Percentiles rank a stretch among this genome's conserved stretches.
Evolutionary conservation across 2,113 vertebrate genomes (phyloP).

Genomic region (Poeciliopsis prolifica): DNA sequence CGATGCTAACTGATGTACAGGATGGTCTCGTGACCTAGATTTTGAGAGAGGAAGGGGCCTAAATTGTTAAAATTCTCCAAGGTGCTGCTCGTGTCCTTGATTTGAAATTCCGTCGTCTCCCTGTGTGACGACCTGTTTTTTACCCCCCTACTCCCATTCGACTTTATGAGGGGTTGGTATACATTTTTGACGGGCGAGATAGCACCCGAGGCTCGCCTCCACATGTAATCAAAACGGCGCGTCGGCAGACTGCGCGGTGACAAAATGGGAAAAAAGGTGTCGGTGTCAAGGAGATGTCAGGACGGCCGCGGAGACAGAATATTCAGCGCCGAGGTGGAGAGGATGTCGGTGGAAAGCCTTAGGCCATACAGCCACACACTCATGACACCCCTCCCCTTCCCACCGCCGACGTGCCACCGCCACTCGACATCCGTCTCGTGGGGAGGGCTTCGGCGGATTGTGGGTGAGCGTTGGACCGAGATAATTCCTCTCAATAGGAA

Average conservation of each 20-base stretch:
- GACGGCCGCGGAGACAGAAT: constrained; percentile 43
- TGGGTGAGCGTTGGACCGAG: constrained; percentile 68
- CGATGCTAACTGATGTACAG: constrained; percentile 47
- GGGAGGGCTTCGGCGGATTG: constrained; percentile 54
- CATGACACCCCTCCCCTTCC: constrained; percentile 23
- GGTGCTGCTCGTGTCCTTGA: constrained; percentile 72
- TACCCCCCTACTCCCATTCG: not conserved
- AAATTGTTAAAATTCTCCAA: constrained; percentile 66
- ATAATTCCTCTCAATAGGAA: constrained; percentile 67
- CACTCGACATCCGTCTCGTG: constrained; percentile 62
- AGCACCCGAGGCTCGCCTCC: constrained; percentile 11
- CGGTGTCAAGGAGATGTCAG: constrained; percentile 61
- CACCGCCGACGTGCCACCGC: constrained; percentile 32
- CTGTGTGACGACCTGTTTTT: constrained; percentile 26
- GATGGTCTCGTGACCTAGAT: constrained; percentile 65
- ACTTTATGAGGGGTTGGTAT: constrained; percentile 27
- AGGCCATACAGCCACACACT: constrained; percentile 50
- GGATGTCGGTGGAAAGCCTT: constrained; percentile 22
- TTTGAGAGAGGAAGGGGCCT: constrained; percentile 33
- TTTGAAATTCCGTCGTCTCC: constrained; percentile 54
- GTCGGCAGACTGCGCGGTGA: constrained; percentile 3
- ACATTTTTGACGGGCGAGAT: constrained; percentile 13
- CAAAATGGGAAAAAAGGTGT: constrained; percentile 66
- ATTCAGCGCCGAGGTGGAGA: constrained; percentile 29
- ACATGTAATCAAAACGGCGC: constrained; percentile 49